Base-by-base conservation (phyloP, 2,888 invertebrate genomes). In the Ichneumon xanthorius region DNA sequence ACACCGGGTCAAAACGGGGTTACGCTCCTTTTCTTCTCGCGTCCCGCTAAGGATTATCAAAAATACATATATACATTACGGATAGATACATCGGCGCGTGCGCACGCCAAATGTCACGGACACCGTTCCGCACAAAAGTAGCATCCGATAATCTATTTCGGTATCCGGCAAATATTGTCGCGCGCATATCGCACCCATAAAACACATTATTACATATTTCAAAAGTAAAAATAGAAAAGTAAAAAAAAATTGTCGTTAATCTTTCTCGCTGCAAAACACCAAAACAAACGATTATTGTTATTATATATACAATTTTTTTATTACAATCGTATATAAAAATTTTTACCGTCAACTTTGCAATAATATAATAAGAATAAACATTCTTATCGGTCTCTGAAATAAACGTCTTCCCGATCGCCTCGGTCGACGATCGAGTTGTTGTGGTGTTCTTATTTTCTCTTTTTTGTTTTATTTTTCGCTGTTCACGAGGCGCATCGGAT, bases 101-200 rank as follows among this genome's bases (percentile, higher is more conserved):
- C n/a, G 37, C 48, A 71, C 48, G 40, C 58, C 61, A 72, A 77
- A 19, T 45, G 53, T 80, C 67, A 61, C 80, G 73, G 55, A 63
- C 73, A 37, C 16, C 45, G 48, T 14, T 14, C 26, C 14, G 4
- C 26, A 58, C 58, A 58, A 58, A 11, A 26, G 26, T 58, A 14
- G 58, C 58, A 48, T 58, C 11, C 11, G 14, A 58, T 26, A 26
- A 58, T 58, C 26, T 58, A 58, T 58, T 22, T 22, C 26, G 11
- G 22, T 19, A 58, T 22, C 26, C 58, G 26, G 14, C 14, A 58
- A 58, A 58, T 58, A 26, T 58, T 58, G 11, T 58, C 58, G 19
- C 14, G 5, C 58, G 58, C 58, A 4, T 26, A 26, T 26, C 9
- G 22, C 14, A 26, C 26, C 26, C 26, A 58, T 14, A 26, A 26